A percentile compares a stretch with the other conserved stretches of the same genome.
Evolutionary conservation across 92 coral and sea anemone species (phyloP).

Genomic region (Bergia puertoricense): DNA sequence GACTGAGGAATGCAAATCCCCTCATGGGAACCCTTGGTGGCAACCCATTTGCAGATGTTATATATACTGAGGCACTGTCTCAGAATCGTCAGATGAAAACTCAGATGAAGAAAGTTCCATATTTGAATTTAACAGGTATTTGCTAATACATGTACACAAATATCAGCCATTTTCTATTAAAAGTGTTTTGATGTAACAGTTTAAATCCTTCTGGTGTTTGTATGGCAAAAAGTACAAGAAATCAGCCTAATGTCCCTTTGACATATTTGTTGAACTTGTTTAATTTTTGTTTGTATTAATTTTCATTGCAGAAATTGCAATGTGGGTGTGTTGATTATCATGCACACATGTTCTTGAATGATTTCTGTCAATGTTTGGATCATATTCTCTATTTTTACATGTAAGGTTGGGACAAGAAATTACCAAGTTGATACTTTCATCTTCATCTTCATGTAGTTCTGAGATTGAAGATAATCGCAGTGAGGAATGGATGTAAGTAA

Average conservation of each 20-base stretch:
- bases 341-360: not conserved
- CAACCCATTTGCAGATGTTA: not conserved
- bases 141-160: not conserved
- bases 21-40: not conserved
- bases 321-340: too few species aligned
- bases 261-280: not conserved
- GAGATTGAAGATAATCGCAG: not conserved
- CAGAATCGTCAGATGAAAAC: not conserved
- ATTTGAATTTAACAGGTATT: not conserved
- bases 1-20: not conserved
- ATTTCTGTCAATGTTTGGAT: not conserved
- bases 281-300: too few species aligned
- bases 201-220: not conserved
- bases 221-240: not conserved
- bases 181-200: too few species aligned
- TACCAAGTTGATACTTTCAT: not conserved
- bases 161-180: not conserved
- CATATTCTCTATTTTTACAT: not conserved
- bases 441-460: not conserved
- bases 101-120: not conserved
- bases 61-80: too few species aligned
- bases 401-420: not conserved
- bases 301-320: too few species aligned
- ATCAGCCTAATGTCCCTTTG: not conserved
- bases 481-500: not conserved